A percentile compares a stretch with the other conserved stretches of the same genome.
Evolutionary conservation across 1,140 invertebrate genomes (phyloP).

Genomic region (Phymastichus coffea): DNA sequence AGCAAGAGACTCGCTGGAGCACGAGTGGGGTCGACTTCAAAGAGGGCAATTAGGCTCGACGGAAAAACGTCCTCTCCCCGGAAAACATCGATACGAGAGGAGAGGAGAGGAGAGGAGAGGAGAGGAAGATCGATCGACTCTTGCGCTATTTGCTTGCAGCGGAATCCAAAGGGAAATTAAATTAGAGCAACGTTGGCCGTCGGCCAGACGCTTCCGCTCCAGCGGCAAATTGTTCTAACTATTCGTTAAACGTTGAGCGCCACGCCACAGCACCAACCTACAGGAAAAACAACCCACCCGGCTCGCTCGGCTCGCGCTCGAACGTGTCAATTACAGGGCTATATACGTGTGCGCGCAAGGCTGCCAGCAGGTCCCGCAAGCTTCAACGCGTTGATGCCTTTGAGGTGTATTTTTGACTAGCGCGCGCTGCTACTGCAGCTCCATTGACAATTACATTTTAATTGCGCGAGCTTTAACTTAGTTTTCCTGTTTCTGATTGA

Average conservation of each 20-base stretch:
- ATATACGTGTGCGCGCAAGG: constrained; percentile 1
- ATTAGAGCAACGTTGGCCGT: constrained; percentile 27
- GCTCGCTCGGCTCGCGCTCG: background rate
- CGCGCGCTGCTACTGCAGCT: too few relatives aligned
- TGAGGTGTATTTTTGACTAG: too few relatives aligned
- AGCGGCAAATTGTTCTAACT: constrained; percentile 26
- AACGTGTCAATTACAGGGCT: constrained; percentile 2
- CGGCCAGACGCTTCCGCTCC: constrained; percentile 26
- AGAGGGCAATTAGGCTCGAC: too few relatives aligned
- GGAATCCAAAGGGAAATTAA: constrained; percentile 31
- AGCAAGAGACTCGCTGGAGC: too few relatives aligned
- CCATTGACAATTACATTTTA: too few relatives aligned
- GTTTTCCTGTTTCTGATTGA: too few relatives aligned
- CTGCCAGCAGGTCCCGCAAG: too few relatives aligned
- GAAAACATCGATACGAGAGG: background rate
- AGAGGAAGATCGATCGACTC: constrained; percentile 13
- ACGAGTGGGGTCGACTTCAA: too few relatives aligned
- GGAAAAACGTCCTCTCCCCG: background rate
- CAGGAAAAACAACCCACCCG: background rate
- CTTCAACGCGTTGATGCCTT: too few relatives aligned
- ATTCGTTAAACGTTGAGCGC: constrained; percentile 17
- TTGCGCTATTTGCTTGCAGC: constrained; percentile 13
- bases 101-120: background rate
- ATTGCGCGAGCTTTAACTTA: too few relatives aligned
- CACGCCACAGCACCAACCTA: too few relatives aligned